phyloP scores from a whole-genome alignment of 2,113 vertebrate genomes.

The Zootoca vivipara region DNA sequence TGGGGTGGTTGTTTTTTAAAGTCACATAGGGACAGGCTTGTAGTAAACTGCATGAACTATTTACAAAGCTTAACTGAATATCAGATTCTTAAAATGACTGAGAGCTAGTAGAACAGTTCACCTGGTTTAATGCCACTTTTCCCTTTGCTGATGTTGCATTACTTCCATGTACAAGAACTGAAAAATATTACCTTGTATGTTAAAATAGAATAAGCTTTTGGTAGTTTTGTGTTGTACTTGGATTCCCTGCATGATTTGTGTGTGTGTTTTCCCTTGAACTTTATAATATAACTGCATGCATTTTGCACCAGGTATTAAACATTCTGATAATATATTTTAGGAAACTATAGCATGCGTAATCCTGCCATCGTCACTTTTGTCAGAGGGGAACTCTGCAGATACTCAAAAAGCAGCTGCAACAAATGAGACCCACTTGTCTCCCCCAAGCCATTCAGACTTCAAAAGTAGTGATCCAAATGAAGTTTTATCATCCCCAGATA shows the following conservation, averaged over 20 bases:
- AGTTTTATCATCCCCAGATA: neutral
- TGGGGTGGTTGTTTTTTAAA: too few species aligned
- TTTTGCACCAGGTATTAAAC: slow-evolving; percentile 19
- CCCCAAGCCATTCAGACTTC: slow-evolving; percentile 16
- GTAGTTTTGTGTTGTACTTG: neutral
- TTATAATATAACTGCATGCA: neutral
- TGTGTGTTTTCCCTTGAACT: neutral
- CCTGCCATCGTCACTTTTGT: slow-evolving; percentile 4
- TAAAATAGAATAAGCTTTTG: neutral
- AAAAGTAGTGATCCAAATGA: slow-evolving; percentile 19
- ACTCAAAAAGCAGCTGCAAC: slow-evolving; percentile 15
- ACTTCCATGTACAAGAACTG: neutral
- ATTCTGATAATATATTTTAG: slow-evolving; percentile 52
- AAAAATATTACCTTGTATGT: neutral
- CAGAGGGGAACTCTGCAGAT: slow-evolving; percentile 26
- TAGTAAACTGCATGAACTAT: neutral
- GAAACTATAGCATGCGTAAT: slow-evolving; percentile 38
- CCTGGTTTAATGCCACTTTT: neutral
- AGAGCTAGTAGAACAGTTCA: neutral
- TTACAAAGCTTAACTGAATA: neutral
- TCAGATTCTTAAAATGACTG: neutral
- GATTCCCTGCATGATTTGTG: neutral
- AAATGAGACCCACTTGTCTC: neutral
- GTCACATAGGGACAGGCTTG: neutral
- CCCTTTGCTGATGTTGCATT: neutral